phyloP scores from a whole-genome alignment of 1,140 invertebrate species.

The Spodoptera frugiperda region DNA sequence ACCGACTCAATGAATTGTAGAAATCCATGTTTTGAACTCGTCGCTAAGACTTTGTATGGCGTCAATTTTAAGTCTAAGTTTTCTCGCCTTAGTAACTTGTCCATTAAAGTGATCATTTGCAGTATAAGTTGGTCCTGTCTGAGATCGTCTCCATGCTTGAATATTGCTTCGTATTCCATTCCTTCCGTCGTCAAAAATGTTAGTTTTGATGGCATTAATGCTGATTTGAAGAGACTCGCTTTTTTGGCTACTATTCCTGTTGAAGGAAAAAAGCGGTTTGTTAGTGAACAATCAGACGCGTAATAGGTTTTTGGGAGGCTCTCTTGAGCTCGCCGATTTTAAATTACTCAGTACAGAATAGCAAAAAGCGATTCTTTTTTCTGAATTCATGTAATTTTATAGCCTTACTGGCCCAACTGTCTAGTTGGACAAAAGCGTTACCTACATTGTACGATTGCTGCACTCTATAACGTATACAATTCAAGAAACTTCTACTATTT shows the following conservation, averaged over 20 bases:
- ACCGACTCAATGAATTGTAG: conserved; percentile 98
- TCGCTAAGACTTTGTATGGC: conserved; percentile 97
- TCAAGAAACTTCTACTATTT: too few relatives aligned
- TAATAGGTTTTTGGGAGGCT: too few relatives aligned
- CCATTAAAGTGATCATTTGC: conserved; percentile 99
- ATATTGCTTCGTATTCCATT: conserved; percentile 98
- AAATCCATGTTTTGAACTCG: conserved; percentile 98
- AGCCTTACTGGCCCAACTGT: too few relatives aligned
- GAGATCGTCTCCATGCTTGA: conserved; percentile 99
- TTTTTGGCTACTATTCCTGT: conserved; percentile 94
- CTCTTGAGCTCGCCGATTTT: too few relatives aligned
- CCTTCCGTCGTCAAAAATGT: conserved; percentile 95
- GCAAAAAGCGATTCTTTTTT: too few relatives aligned
- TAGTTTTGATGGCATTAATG: conserved; percentile 98
- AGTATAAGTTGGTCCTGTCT: conserved; percentile 99
- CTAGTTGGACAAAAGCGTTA: too few relatives aligned
- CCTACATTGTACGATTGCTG: too few relatives aligned
- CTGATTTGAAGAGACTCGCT: conserved; percentile 98
- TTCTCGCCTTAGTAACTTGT: conserved; percentile 96
- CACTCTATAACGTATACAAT: too few relatives aligned
- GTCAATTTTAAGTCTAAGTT: conserved; percentile 98
- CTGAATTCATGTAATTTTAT: too few relatives aligned
- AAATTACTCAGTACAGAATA: too few relatives aligned
- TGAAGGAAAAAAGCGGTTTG: not conserved
- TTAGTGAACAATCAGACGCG: too few relatives aligned